phyloP scores from a whole-genome alignment of 2,888 invertebrate genomes.

The Ischnura elegans region DNA sequence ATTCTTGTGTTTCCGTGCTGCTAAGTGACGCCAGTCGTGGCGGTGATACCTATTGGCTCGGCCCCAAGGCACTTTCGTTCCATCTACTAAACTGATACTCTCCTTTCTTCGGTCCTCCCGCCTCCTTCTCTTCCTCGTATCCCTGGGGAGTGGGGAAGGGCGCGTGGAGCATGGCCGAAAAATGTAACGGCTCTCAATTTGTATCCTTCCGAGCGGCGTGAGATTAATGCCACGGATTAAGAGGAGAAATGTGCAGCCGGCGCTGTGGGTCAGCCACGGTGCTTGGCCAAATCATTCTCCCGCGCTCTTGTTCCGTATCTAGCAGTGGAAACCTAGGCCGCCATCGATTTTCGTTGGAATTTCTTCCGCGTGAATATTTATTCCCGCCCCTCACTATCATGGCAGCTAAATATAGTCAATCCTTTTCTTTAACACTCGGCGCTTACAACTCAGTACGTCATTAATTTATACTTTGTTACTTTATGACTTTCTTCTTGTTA shows the following conservation, averaged over 20 bases:
- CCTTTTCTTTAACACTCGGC: too few relatives aligned
- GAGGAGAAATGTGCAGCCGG: constrained; percentile 3
- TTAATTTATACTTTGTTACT: too few relatives aligned
- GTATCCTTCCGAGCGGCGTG: constrained; percentile 39
- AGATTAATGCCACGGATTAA: constrained; percentile 59
- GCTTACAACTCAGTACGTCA: too few relatives aligned
- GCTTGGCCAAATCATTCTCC: not conserved
- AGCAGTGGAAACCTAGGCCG: not conserved
- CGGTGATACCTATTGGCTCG: too few relatives aligned
- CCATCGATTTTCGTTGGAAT: not conserved
- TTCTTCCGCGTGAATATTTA: too few relatives aligned
- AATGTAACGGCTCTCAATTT: constrained; percentile 42
- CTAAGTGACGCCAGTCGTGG: too few relatives aligned
- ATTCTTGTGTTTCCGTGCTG: too few relatives aligned
- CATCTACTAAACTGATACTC: too few relatives aligned
- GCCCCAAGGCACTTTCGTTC: too few relatives aligned
- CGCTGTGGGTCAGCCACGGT: not conserved
- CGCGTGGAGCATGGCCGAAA: not conserved
- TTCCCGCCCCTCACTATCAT: too few relatives aligned
- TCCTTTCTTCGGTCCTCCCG: not conserved
- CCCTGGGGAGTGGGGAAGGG: not conserved
- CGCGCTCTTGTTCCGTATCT: not conserved
- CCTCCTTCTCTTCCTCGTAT: not conserved
- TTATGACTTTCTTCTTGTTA: too few relatives aligned
- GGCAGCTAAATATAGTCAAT: too few relatives aligned